Evolutionary conservation across 2,113 vertebrate species (phyloP), one percentile per base, ranked within the genome.

Genomic region (Protobothrops mucrosquamatus): DNA sequence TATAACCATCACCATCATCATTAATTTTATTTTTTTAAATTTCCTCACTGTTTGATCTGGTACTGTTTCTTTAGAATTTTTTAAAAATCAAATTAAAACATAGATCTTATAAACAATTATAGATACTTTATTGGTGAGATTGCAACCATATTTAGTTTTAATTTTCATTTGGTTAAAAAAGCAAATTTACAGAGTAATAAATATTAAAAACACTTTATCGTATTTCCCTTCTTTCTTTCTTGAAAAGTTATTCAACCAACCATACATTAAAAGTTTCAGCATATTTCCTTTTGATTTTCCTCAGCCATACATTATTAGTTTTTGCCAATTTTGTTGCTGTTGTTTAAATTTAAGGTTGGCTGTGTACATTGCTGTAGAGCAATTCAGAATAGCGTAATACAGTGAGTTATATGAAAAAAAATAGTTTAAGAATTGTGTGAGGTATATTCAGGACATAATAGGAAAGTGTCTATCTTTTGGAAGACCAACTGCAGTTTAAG

Each of bases 401-500:
- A 81, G 34, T 43, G 34, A 22, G 74, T 7, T 81, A 43, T 81
- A 22, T 43, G 34, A 43, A 43, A 81, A 56, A 39, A 39, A 81
- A 81, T 81, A 81, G 43, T 94, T 94, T 91, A 93, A 93, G 90
- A 93, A 93, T 94, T 91, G 59, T 64, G 24, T 92, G 90, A 94
- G 93, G 88, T 57, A 52, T 92, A 95, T 91, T 91, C 94, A 96
- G 90, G 93, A 81, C 94, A 64, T 93, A 96, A 91, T 81, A 95
- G 95, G 89, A 92, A 92, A 95, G 89, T 93, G 86, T 95, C 92
- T 96, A 95, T 93, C 20, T 95, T 92, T 96, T 94, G 85, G 85
- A 95, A 97, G 97, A 95, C 94, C 91, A 93, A 94, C 93, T 61
- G 64, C 92, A 55, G 95, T 94, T 89, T 88, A 57, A 93, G 90